Evolutionary conservation across 2,888 invertebrate genomes (phyloP).

Genomic region (Buathra laborator): DNA sequence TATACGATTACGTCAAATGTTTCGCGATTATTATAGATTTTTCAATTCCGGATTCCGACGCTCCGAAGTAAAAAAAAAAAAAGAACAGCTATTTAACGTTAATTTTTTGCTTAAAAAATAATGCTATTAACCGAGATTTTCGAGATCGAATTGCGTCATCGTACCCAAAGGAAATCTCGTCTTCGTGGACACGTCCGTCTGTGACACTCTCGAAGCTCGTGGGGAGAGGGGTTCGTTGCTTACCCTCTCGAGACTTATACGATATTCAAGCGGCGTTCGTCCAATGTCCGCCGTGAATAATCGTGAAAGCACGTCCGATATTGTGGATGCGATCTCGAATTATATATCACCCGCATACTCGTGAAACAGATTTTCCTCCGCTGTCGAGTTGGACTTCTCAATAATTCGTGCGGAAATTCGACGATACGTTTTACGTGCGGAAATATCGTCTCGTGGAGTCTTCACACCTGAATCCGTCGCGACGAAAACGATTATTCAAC

Average conservation of each 20-base stretch:
- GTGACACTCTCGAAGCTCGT: background rate
- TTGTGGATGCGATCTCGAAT: background rate
- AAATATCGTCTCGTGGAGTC: background rate
- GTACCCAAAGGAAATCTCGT: background rate
- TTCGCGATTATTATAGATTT: too few species aligned
- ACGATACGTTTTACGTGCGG: background rate
- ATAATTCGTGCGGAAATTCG: background rate
- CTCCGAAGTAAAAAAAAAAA: too few species aligned
- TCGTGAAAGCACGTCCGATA: slow-evolving; percentile 6
- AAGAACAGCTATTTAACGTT: too few species aligned
- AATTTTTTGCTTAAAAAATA: too few species aligned
- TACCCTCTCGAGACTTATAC: background rate
- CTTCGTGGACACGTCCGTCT: background rate
- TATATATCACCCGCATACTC: background rate
- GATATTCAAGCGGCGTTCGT: slow-evolving; percentile 7
- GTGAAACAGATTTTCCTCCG: background rate
- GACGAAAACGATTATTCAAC: background rate
- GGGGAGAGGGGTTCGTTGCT: background rate
- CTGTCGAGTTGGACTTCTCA: background rate
- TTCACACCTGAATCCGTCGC: too few species aligned
- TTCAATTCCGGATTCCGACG: too few species aligned
- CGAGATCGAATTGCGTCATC: too few species aligned
- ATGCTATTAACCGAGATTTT: too few species aligned
- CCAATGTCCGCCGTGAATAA: slow-evolving; percentile 24
- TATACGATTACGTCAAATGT: too few species aligned